Base-by-base conservation (phyloP, 2,888 invertebrate genomes). In the Scelioninae gen. 1 region DNA sequence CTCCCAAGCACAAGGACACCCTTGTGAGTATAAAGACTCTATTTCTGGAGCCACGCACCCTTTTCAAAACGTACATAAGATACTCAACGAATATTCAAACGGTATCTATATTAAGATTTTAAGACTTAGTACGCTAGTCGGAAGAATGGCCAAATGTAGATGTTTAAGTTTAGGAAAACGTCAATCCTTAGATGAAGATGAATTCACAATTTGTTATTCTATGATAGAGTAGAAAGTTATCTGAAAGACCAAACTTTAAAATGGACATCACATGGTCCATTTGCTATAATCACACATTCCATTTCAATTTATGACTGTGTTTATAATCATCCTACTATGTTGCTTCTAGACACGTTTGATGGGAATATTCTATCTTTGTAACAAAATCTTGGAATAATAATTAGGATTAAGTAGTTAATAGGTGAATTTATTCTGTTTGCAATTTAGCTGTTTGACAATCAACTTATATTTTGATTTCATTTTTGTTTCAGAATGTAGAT, bases 401-500 rank as follows among this genome's bases (percentile, higher is more conserved):
- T 23, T 23, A 23, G 23, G 4, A 23, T 23, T 2, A 23, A 23
- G n/a, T n/a, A n/a, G n/a, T n/a, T n/a, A 5, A 5, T 7, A 7
- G 5, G 10, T 29, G 38, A 1, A 38, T 38, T 5, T 38, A 38
- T 38, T 38, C 0, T 11, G 38, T 38, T 38, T 10, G 8, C 3
- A 38, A 38, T 11, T 38, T n/a, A n/a, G n/a, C 23, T 23, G 4
- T 23, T 23, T 23, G 4, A 5, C 38, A 38, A 38, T 38, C 1
- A 38, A 4, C 38, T 29, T 38, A 23, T 23, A 23, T 23, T 23
- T 23, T 23, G 1, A 23, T 31, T 68, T 53, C 51, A 40, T 77
- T 40, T 40, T 29, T 82, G 58, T 95, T 94, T 6, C 95, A 98
- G 98, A 98, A 98, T 94, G 97, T 98, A 86, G 97, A 98, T 92